Evolutionary conservation across 1,140 invertebrate genomes (phyloP), one percentile per base, ranked within the genome.

Genomic region (Scaptomyza hsui): DNA sequence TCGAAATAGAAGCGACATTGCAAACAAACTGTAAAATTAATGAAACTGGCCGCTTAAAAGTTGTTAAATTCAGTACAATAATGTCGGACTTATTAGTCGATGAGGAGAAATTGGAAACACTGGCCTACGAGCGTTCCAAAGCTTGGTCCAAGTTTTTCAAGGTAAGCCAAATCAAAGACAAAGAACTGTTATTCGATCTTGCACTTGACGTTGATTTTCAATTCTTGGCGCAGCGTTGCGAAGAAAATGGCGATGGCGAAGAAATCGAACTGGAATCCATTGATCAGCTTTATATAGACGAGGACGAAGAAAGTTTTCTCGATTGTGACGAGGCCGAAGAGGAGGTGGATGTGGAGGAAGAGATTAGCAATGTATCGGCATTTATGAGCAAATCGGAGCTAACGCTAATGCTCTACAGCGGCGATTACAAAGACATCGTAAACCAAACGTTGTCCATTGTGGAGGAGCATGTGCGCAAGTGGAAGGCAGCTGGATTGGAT

Each of bases 381-480:
- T 39, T 12, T 9, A 80, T 74, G 71, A 67, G 55, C 24, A 51
- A 69, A 21, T 32, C 75, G 0, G 78, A 88, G 5, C 18, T 88
- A 1, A 82, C 78, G 0, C 24, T 60, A 5, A 65, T 88, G 29
- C 45, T 88, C 4, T 75, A 48, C 42, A 52, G 41, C 0, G 64
- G 51, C 1, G 63, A 78, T 13, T 53, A 88, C 9, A 62, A 77
- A 18, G 64, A 88, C 37, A 75, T 90, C 4, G 39, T 90, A 0
- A 73, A 90, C 29, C 68, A 88, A 51, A 90, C 89, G 0, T n/a
- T 80, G 15, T 89, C 89, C 7, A 62, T 90, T 3, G 62, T 90
- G 0, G 56, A 86, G 60, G 85, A 78, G 26, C 89, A 90, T 48
- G 69, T 71, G 29, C 85, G 89, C 29, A 89, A 88, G 26, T 80